phyloP scores from a whole-genome alignment of 2,797 vertebrate genomes.

The Columba guinea region DNA sequence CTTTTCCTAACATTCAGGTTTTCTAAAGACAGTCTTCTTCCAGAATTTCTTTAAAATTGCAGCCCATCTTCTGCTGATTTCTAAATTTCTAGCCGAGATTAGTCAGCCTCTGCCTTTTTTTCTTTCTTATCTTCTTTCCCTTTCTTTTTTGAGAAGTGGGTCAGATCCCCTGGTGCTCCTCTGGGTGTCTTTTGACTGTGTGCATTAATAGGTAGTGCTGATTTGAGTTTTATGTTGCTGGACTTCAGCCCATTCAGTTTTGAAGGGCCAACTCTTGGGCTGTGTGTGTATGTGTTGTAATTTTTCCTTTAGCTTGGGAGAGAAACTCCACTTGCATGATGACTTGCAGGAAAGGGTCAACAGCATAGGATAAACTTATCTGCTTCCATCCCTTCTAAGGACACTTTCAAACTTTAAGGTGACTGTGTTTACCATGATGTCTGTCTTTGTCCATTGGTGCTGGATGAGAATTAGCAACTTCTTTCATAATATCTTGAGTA shows the following conservation, averaged over 20 bases:
- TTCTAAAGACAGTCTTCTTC: neutral
- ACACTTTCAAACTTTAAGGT: neutral
- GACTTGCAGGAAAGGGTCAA: neutral
- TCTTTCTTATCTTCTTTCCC: no score
- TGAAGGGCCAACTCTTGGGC: neutral
- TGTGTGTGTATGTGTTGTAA: neutral
- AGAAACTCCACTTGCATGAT: neutral
- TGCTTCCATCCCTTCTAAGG: neutral
- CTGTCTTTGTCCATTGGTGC: neutral
- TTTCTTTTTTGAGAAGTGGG: neutral
- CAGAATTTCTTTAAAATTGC: neutral
- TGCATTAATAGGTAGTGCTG: neutral
- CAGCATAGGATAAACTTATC: fast-evolving
- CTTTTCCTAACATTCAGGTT: neutral
- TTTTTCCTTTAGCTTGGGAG: neutral
- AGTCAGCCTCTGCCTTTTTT: neutral
- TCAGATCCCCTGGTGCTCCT: neutral
- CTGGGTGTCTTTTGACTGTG: neutral
- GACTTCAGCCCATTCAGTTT: neutral
- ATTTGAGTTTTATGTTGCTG: neutral
- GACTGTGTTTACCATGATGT: fast-evolving
- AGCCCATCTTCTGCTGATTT: neutral
- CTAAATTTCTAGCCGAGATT: neutral
- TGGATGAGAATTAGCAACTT: neutral
- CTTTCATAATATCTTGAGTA: neutral